Evolutionary conservation across 2,888 invertebrate species (phyloP).

Genomic region (Sarcophaga carnaria): DNA sequence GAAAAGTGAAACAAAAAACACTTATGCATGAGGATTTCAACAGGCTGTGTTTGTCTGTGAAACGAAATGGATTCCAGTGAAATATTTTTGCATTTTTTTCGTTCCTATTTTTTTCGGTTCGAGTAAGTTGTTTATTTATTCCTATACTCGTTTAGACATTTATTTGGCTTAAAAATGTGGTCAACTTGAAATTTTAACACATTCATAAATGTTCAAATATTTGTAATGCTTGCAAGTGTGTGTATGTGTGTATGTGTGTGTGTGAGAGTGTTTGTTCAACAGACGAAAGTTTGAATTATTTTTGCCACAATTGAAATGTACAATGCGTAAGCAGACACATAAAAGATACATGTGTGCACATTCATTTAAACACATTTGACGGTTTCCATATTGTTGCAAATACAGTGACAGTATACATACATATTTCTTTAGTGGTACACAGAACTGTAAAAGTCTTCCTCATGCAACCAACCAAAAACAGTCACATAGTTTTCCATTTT

Average conservation of each 20-base stretch:
- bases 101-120: neutral
- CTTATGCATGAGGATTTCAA: slow-evolving; percentile 26
- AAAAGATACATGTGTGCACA: no score
- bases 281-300: slow-evolving; percentile 45
- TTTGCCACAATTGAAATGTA: slow-evolving; percentile 50
- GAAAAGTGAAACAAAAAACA: neutral
- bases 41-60: slow-evolving; percentile 29
- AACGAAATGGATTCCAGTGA: neutral
- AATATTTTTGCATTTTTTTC: no score
- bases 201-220: neutral
- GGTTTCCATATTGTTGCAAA: slow-evolving; percentile 20
- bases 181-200: slow-evolving; percentile 31
- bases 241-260: neutral
- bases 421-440: neutral
- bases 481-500: neutral
- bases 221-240: neutral
- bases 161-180: slow-evolving; percentile 46
- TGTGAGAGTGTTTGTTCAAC: slow-evolving; percentile 15
- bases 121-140: neutral
- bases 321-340: neutral
- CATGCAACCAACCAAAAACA: neutral
- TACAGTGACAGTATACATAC: neutral
- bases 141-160: slow-evolving; percentile 9
- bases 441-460: neutral
- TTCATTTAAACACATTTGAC: neutral